Base-by-base conservation (phyloP, 2,888 invertebrate species). In the Schrankia costaestrigalis region DNA sequence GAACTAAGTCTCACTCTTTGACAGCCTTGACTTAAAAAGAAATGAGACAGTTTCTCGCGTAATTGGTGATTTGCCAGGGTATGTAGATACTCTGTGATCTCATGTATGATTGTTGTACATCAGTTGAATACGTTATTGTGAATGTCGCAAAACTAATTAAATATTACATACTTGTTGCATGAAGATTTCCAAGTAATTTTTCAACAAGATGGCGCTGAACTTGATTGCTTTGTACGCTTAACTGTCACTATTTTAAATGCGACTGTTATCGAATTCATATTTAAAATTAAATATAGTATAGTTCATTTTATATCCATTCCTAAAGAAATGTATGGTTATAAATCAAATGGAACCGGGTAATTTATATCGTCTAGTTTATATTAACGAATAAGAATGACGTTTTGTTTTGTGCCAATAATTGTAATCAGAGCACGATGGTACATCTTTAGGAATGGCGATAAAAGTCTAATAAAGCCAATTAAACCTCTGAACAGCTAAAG, bases 51-150 rank as follows among this genome's bases (percentile, higher is more conserved):
- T 71, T 63, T 61, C 41, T 50, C 56, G 66, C 61, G 70, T 69
- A 58, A 63, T 71, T 63, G 70, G 73, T 80, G 74, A 76, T 77
- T 76, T 60, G 79, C 81, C 80, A 81, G 84, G 75, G 77, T 79
- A 69, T 66, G 35, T 56, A 62, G 57, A 61, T 81, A 78, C 84
- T 78, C 86, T 86, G 88, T 87, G 89, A 89, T 89, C 89, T 88
- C 89, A 88, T 79, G 76, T 77, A 77, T 81, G 83, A 76, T 78
- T 81, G 82, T 79, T 75, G 69, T 58, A 63, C 66, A 66, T 57
- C 66, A 63, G 59, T 69, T 59, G 61, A 67, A 63, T 62, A 68
- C 61, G 62, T 67, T 70, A 60, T 55, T 66, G 64, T 66, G 61
- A 59, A 65, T 62, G 68, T 73, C 71, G 71, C 74, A 74, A 73